These are phyloP conservation scores for Lutjanus argentimaculatus DNA, from an alignment of 2,797 vertebrate species.

Conservation along the genomic window DNA sequence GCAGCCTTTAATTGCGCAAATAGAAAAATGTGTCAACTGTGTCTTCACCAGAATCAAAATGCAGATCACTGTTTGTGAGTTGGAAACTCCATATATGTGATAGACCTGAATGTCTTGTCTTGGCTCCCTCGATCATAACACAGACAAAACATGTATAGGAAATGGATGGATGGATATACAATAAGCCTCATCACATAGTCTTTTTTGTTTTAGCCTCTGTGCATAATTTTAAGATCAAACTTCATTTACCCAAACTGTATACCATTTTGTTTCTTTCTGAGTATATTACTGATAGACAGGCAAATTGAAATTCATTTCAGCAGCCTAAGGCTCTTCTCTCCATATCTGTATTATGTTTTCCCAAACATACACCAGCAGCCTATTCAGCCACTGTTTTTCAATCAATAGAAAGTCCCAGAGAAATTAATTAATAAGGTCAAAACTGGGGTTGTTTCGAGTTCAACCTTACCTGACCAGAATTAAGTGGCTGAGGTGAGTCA, in stretches of 20 bases:
- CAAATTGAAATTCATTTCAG: conserved; percentile 57
- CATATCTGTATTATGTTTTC: conserved; percentile 56
- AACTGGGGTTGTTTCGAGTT: conserved; percentile 70
- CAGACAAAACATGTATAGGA: not conserved
- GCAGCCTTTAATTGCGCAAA: not conserved
- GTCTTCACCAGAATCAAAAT: conserved; percentile 8
- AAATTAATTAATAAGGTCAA: conserved; percentile 85
- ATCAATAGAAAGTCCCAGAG: conserved; percentile 74
- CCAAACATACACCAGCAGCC: conserved; percentile 35
- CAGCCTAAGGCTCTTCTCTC: conserved; percentile 41
- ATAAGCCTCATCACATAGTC: not conserved
- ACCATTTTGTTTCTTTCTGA: not conserved
- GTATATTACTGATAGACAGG: conserved; percentile 5
- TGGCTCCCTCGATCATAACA: not conserved
- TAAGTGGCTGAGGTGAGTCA: conserved; percentile 64
- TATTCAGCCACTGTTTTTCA: conserved; percentile 57
- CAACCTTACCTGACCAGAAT: conserved; percentile 78
- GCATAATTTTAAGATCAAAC: not conserved
- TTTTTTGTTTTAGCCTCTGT: not conserved
- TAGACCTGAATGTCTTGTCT: not conserved
- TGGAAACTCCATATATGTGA: not conserved
- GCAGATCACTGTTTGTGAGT: not conserved
- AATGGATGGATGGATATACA: not conserved
- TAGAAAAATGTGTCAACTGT: not conserved
- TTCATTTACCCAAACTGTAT: not conserved